phyloP scores from a whole-genome alignment of 2,888 invertebrate species.

The Latrodectus elegans region DNA sequence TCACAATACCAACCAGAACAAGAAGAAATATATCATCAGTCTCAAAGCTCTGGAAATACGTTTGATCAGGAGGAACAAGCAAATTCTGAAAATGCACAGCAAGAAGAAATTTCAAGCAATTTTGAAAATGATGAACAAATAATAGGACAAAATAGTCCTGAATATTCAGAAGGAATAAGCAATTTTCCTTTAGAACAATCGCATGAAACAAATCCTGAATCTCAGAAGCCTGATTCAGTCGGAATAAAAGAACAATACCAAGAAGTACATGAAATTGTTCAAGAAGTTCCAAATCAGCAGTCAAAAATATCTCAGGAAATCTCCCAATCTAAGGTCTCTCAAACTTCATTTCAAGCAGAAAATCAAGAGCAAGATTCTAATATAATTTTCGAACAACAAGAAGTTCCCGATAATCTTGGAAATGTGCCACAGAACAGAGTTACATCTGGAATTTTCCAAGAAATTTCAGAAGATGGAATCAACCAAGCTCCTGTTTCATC shows the following conservation, averaged over 20 bases:
- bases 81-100: neutral
- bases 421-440: conserved; percentile 3
- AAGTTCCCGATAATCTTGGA: neutral
- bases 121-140: neutral
- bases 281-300: no score
- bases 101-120: neutral
- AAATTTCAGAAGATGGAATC: conserved; percentile 18
- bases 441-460: conserved; percentile 24
- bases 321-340: no score
- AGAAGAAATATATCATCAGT: conserved; percentile 17
- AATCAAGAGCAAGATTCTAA: no score
- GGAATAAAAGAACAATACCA: neutral
- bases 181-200: no score
- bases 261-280: neutral
- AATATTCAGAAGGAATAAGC: neutral
- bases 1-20: neutral
- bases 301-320: no score
- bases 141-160: neutral
- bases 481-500: neutral
- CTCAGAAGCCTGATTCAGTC: neutral
- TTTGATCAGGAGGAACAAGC: neutral
- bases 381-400: no score
- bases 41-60: neutral
- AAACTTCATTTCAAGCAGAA: no score
- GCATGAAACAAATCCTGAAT: no score